Conservation (phyloP, 2,113 vertebrate species). For the Cyanocitta stelleri region DNA sequence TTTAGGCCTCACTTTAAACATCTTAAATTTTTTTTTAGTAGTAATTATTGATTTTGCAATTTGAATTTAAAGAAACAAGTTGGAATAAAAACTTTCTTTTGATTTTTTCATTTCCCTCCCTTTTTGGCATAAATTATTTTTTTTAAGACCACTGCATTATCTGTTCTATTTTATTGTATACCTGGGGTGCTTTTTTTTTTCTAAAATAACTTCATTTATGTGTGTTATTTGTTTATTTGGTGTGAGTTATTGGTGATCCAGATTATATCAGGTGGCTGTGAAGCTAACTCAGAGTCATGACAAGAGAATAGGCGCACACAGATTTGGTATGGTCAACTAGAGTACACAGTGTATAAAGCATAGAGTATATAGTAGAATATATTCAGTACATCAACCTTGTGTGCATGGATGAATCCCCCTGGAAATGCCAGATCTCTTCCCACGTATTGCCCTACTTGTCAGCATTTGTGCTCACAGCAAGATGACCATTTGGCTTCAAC, state of each 20-base stretch:
- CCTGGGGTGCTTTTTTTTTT: background rate
- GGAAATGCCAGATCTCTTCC: background rate
- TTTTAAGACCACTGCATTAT: background rate
- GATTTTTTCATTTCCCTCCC: background rate
- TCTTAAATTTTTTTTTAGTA: background rate
- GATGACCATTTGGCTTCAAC: background rate
- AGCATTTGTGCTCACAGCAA: conserved; percentile 34
- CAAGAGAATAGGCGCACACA: too few relatives aligned
- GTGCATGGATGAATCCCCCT: background rate
- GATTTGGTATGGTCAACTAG: background rate
- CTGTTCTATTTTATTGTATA: background rate
- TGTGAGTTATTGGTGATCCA: background rate
- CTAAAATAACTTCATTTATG: background rate
- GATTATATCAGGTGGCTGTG: background rate
- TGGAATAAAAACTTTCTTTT: background rate
- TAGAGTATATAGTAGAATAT: background rate
- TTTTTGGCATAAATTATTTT: background rate
- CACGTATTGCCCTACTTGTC: background rate
- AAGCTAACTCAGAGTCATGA: background rate
- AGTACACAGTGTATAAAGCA: too few relatives aligned
- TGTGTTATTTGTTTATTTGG: background rate
- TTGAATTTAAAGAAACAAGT: background rate
- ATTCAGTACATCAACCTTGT: background rate
- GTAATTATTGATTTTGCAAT: background rate
- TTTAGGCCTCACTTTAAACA: background rate